Percentiles rank a stretch among this genome's conserved stretches.
Conservation (phyloP, 2,797 vertebrate species). For the Gallinago solitaria region DNA sequence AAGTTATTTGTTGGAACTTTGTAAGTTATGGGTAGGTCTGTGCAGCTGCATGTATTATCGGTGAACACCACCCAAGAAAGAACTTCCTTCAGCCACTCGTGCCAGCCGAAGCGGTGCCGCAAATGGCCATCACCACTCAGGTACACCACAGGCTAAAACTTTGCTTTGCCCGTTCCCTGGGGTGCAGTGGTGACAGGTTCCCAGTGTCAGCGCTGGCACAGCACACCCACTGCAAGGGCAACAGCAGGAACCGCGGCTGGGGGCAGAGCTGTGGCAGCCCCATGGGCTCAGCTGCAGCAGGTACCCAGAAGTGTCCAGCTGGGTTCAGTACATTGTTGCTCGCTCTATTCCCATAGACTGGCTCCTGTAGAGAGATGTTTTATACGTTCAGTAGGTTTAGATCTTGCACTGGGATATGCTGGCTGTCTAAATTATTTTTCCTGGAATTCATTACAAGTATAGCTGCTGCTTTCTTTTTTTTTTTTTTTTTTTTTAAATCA, state of each 20-base stretch:
- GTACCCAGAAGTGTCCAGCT: not conserved
- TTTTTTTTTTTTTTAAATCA: not conserved
- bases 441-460: not conserved
- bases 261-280: not conserved
- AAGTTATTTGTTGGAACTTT: not conserved
- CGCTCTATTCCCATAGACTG: not conserved
- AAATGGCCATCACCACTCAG: accelerated
- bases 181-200: not conserved
- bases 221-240: not conserved
- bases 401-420: not conserved
- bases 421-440: not conserved
- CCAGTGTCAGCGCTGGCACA: not conserved
- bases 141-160: too few species aligned
- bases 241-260: not conserved
- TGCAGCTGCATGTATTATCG: not conserved
- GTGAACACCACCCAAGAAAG: not conserved
- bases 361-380: not conserved
- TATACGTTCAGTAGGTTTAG: not conserved
- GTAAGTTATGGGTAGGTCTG: accelerated
- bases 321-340: not conserved
- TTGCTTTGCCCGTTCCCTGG: not conserved
- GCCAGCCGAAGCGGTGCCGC: not conserved
- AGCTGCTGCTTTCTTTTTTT: not conserved
- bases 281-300: accelerated
- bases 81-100: not conserved